Base-by-base conservation (phyloP, 2,888 invertebrate genomes). In the Dasypolia templi region DNA sequence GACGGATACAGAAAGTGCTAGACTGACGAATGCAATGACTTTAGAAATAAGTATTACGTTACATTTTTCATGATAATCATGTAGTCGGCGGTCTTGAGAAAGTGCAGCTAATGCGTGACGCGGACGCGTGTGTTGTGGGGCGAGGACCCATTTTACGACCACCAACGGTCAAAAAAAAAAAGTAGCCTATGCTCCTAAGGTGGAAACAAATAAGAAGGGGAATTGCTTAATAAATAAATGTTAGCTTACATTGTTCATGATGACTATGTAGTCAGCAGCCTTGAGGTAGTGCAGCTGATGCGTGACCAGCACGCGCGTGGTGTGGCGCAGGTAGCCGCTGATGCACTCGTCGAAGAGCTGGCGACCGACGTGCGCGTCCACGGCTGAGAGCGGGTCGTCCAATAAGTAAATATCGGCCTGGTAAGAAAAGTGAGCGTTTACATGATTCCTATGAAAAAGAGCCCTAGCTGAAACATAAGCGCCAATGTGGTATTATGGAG, bases 61-160 rank as follows among this genome's bases (percentile, higher is more conserved):
- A 95, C 95, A 79, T 94, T 92, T 86, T 96, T 94, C 96, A 97
- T 96, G 83, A 97, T 96, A 74, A 97, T 91, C 82, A 97, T 97
- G 89, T 95, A 96, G 90, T 94, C 96, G 49, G 93, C 95, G 44
- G 92, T 96, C 89, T 94, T 95, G 75, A 94, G 95, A 92, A 94
- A 95, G 88, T 99, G 98, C n/a, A 98, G 96, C 92, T 99, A 98
- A 94, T 99, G 98, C 0, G 98, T 99, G 79, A 98, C 98, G 39
- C 98, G 96, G 77, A 98, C 97, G 58, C 98, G 96, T 0, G 98
- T 98, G 91, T 98, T 98, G 83, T 97, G 96, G 12, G 96, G 96
- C 77, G 98, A 95, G 89, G 12, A 29, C 39, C 17, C 14, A 39
- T 49, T 46, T 32, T 22, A 12, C 26, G 7, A 32, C 17, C 11